Base-by-base conservation (phyloP, 2,888 invertebrate species). In the Drosophila kambysellisi region DNA sequence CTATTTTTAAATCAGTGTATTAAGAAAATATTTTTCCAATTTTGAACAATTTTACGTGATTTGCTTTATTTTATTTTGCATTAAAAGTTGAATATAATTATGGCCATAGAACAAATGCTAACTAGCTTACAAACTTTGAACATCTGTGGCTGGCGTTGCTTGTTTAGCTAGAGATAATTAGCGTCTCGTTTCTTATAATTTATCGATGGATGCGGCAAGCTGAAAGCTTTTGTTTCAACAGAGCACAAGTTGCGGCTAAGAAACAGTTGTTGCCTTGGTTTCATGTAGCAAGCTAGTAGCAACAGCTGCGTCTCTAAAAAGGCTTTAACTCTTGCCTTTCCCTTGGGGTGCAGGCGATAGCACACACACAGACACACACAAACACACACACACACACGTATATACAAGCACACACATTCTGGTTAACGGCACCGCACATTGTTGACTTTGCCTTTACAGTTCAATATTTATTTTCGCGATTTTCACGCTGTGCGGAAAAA, bases 401-500 rank as follows among this genome's bases (percentile, higher is more conserved):
- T 11, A 25, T n/a, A 51, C 20, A 43, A 8, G 33, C 51, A 53
- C 37, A 64, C 57, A 74, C 81, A 79, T 69, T 68, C 70, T 67
- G 62, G 62, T 58, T 41, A 76, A 57, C 66, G 33, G 62, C 46
- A 46, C n/a, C 63, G 70, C 70, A 76, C 75, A 72, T 66, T 87
- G 86, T 91, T 91, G 89, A 88, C 88, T 88, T 89, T 89, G 82
- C 90, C 88, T 89, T 91, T 84, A 90, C 82, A 82, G 90, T 91
- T 92, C 90, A 92, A 92, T 92, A 91, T 91, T 91, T 92, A 89
- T 88, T 81, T 90, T 88, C 90, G 92, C 91, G 91, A 92, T 91
- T 92, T 89, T 79, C 87, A 85, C 82, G 73, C 89, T 77, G 75
- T 70, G 72, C 67, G 58, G 71, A 68, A 71, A 70, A 87, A 74